These are phyloP conservation scores for Meteorus cinctellus DNA, from an alignment of 2,888 invertebrate species.

Conservation along the genomic window DNA sequence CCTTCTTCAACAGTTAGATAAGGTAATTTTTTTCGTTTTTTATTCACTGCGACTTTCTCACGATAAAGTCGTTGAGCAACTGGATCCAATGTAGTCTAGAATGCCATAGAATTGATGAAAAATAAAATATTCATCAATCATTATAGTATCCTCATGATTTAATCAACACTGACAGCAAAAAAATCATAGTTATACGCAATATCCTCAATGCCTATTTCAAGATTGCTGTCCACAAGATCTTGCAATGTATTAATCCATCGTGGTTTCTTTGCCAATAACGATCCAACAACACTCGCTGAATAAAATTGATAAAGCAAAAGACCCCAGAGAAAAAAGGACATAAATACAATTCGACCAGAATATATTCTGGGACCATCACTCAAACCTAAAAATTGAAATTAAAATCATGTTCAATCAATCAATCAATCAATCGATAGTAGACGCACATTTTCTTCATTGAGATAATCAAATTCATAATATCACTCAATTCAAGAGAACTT, in stretches of 20 bases:
- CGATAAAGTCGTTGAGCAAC: conserved; percentile 77
- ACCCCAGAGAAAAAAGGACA: conserved; percentile 65
- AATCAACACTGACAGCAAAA: conserved; percentile 57
- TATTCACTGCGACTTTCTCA: conserved; percentile 74
- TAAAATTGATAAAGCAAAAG: conserved; percentile 70
- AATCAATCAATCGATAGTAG: neutral
- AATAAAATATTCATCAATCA: neutral
- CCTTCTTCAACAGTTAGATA: conserved; percentile 75
- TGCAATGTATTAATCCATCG: conserved; percentile 64
- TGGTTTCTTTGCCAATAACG: conserved; percentile 64
- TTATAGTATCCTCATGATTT: neutral
- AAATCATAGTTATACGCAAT: conserved; percentile 66
- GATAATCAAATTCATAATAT: neutral
- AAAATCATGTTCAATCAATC: neutral
- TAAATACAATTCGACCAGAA: conserved; percentile 70
- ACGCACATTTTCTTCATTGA: too few species aligned
- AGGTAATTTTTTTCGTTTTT: conserved; percentile 55
- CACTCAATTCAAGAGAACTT: neutral
- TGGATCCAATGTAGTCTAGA: conserved; percentile 79
- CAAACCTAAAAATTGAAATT: conserved; percentile 69
- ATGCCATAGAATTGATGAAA: neutral
- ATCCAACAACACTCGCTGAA: conserved; percentile 69
- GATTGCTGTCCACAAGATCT: conserved; percentile 64
- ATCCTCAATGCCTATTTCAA: conserved; percentile 67
- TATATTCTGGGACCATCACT: conserved; percentile 72